Evolutionary conservation across 2,888 invertebrate genomes (phyloP), one percentile per base, ranked within the genome.

Genomic region (Cataglyphis livida): DNA sequence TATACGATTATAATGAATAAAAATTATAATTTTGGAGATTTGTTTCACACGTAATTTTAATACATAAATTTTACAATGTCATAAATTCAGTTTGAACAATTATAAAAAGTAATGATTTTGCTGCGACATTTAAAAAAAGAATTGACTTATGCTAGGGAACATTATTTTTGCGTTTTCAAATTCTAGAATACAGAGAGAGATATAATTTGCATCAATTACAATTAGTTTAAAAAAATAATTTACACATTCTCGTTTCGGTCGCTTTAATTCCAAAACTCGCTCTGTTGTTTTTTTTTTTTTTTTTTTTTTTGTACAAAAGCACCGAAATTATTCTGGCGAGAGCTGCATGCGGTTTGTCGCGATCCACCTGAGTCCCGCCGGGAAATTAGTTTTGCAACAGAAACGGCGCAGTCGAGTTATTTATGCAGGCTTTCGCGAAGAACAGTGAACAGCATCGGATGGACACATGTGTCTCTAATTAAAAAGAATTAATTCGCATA

Each of bases 351-450:
- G 64, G 64, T 74, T 74, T 74, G 64, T 74, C 32, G 48, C 35
- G 48, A 64, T 44, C 48, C 74, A 74, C 48, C 62, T 74, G 74
- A 74, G 74, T 74, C 32, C 74, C 32, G 73, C 28, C 74, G 10
- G 21, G 64, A 74, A 74, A 74, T 74, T 74, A 74, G 74, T 74
- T 74, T 74, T 74, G 64, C 35, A 25, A 74, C 74, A 44, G 64
- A 74, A 74, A 64, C 59, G 44, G 32, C 25, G 48, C 32, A 21
- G 74, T 48, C 64, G 74, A 74, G 74, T 74, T 74, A 74, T 74
- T 74, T 74, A 74, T 74, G 74, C 64, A 32, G 35, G 48, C 64
- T 64, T 48, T 64, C 74, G 74, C 25, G 44, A 74, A 64, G 35
- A 21, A 48, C 74, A 10, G 48, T 9, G 21, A 32, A 74, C 62